Evolutionary conservation across 30 jellyfish, hydroid and myxozoan species (phyloP), one percentile per base, ranked within the genome.

Genomic region (Hydractinia echinata): DNA sequence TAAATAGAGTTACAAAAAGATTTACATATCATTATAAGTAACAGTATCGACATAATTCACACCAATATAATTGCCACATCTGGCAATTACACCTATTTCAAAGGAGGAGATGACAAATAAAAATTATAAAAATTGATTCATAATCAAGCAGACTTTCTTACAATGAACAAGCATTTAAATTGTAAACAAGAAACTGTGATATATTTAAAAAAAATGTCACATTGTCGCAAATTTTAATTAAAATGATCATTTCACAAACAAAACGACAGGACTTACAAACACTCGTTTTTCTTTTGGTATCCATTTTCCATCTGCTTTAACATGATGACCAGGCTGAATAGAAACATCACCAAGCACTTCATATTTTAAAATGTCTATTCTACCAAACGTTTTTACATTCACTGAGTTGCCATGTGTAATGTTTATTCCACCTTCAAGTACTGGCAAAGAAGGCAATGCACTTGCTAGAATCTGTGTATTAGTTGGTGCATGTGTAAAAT

Each of bases 221-320:
- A 30, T 30, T 30, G 44, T 30, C 2, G 44, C 2, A 30, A 30
- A 30, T 30, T 30, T 30, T 30, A 30, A 30, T 30, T 2, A 30
- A 30, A 30, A 30, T 30, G 44, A 30, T 30, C 44, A 30, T 30
- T 30, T n/a, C 39, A 13, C 19, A 64, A 4, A 13, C 2, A 51
- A 13, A 13, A 7, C 39, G 74, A 53, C 18, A 16, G 18, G 19
- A 82, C 87, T 14, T 70, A 53, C 89, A 11, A 56, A 19, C 18
- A 70, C 49, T 15, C 44, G 39, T 48, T 84, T 72, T 15, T 61
- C 82, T 66, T 55, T 72, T 51, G 90, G 88, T 49, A 18, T 50
- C 95, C 94, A 89, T 5, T 68, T 68, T 16, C 86, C 69, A 13
- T 68, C 62, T 44, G 91, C 97, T n/a, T 60, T 72, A 7, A 76